Base-by-base conservation (phyloP, 2,888 invertebrate species). In the Agrotis exclamationis region DNA sequence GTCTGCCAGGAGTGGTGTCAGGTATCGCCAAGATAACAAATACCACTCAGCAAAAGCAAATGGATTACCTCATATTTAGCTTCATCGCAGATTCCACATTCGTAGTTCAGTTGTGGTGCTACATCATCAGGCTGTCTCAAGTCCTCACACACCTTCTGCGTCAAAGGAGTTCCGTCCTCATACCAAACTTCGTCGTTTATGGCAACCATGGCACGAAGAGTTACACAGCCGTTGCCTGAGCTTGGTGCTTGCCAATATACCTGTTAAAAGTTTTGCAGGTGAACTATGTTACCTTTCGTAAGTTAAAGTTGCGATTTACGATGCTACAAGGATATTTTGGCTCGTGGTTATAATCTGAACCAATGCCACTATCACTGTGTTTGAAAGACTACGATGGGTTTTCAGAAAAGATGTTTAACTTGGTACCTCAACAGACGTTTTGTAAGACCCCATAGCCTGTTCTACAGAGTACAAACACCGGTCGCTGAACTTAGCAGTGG, bases 191-290 rank as follows among this genome's bases (percentile, higher is more conserved):
- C 92, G 16, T 95, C 92, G 60, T 90, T 95, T 72, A 95, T 93
- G 0, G 91, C 91, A 16, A 96, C 95, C 95, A 95, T 95, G 1
- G 95, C 94, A 2, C 95, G 90, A 1, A 96, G 80, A 2, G 93
- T 94, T 0, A 96, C 93, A 59, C 96, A 96, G 0, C 95, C 96
- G 47, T 90, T 94, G 0, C 93, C 94, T 0, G 95, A 91, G 1
- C 88, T 79, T 4, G 96, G 96, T 13, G 96, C 95, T 90, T 93
- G 93, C 96, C 96, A 96, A 74, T 94, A 93, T 0, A 95, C 93
- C 96, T 96, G 47, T 63, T n/a, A 18, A 56, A 39, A 47, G 0
- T 16, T 45, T 33, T 11, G 11, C 14, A 24, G 13, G 0, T 57
- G 24, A 28, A 28, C 16, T 9, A 20, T 20, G 9, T 48, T 22